phyloP scores from a whole-genome alignment of 2,797 vertebrate genomes.

The Phataginus tricuspis region DNA sequence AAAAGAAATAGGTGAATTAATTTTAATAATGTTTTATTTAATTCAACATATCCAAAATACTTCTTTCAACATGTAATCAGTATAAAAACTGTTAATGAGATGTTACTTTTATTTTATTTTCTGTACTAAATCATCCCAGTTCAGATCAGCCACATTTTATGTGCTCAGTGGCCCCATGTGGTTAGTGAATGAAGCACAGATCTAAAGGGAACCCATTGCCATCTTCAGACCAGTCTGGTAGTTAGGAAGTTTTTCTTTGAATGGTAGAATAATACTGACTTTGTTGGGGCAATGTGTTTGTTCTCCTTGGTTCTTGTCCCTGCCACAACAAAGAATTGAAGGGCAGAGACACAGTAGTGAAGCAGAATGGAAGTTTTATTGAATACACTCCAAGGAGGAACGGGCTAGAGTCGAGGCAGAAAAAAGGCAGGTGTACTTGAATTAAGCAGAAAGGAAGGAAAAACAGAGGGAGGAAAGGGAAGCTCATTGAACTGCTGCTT shows the following conservation, averaged over 20 bases:
- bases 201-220: not conserved
- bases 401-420: too few species aligned
- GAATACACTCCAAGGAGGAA: too few species aligned
- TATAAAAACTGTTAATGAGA: not conserved
- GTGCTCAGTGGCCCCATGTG: not conserved
- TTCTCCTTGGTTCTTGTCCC: too few species aligned
- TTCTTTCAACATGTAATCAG: not conserved
- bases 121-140: not conserved
- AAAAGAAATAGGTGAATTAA: not conserved
- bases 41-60: not conserved
- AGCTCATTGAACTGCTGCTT: too few species aligned
- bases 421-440: too few species aligned
- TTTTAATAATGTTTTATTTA: constrained; percentile 5
- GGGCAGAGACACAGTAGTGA: too few species aligned
- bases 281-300: too few species aligned
- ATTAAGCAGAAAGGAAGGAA: too few species aligned
- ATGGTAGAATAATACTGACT: not conserved
- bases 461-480: too few species aligned
- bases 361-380: too few species aligned
- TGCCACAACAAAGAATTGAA: too few species aligned
- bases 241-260: not conserved
- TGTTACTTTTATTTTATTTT: not conserved
- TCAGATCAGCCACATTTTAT: not conserved
- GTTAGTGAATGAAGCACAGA: not conserved
- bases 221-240: not conserved